Percentiles rank a stretch among this genome's conserved stretches.
These are phyloP conservation scores for Volucella zonaria DNA, from an alignment of 2,888 invertebrate genomes.

Conservation along the genomic window DNA sequence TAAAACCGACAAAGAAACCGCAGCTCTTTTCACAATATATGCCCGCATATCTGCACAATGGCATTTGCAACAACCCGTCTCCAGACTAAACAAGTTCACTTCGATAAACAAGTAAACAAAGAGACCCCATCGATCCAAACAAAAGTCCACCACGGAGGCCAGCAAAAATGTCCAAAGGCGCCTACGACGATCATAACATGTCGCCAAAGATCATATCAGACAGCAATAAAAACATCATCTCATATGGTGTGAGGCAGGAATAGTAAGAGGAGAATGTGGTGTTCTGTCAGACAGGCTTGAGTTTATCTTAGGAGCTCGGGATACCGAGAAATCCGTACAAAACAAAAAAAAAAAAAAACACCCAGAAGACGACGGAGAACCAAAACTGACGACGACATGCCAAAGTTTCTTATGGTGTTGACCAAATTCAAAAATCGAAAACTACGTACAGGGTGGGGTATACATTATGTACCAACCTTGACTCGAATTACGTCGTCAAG, in stretches of 20 bases:
- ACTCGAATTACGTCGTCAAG: slow-evolving; percentile 49
- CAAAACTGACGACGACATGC: neutral
- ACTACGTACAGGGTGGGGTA: slow-evolving; percentile 34
- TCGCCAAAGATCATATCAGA: slow-evolving; percentile 28
- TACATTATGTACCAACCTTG: slow-evolving; percentile 40
- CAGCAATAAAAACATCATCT: neutral
- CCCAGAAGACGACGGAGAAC: neutral
- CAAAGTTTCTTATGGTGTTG: slow-evolving; percentile 15
- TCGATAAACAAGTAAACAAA: slow-evolving; percentile 20
- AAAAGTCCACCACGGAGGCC: neutral
- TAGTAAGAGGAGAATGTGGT: neutral
- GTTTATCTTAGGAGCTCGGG: slow-evolving; percentile 1
- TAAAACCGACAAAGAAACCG: too few relatives aligned
- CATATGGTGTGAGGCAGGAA: neutral
- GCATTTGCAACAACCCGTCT: neutral
- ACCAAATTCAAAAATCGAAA: slow-evolving; percentile 39
- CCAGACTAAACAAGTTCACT: slow-evolving; percentile 34
- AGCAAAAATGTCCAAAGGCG: slow-evolving; percentile 32
- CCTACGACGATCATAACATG: slow-evolving; percentile 29
- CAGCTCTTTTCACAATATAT: too few relatives aligned
- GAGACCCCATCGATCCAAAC: slow-evolving; percentile 8
- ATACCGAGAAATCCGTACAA: neutral
- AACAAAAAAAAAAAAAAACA: neutral
- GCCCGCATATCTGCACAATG: neutral
- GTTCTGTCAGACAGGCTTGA: slow-evolving; percentile 14